Conservation (phyloP, 2,113 vertebrate species). For the Scomber japonicus region DNA sequence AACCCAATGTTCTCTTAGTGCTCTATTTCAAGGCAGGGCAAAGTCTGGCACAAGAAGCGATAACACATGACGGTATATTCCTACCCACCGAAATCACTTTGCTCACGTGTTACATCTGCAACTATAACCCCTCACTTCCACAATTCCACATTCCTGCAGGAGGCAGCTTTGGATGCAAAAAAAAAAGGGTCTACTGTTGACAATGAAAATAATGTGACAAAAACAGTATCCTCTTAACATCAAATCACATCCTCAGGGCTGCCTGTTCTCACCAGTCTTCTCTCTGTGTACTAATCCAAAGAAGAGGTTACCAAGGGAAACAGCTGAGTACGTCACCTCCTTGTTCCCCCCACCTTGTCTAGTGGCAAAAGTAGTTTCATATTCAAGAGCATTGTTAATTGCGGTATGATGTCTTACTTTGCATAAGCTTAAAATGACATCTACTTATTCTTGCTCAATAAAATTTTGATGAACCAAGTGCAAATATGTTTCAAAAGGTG, state of each 20-base stretch:
- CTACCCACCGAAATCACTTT: slow-evolving; percentile 26
- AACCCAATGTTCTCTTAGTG: slow-evolving; percentile 24
- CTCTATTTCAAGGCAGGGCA: slow-evolving; percentile 34
- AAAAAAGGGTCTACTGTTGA: background rate
- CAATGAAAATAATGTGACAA: slow-evolving; percentile 23
- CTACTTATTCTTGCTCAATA: background rate
- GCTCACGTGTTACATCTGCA: background rate
- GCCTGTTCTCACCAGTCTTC: slow-evolving; percentile 10
- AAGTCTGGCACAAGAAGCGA: slow-evolving; percentile 33
- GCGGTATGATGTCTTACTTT: background rate
- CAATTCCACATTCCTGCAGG: background rate
- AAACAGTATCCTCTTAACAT: slow-evolving; percentile 7
- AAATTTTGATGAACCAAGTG: background rate
- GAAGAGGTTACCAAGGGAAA: slow-evolving; percentile 24
- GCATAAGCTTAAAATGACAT: no score
- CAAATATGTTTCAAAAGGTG: background rate
- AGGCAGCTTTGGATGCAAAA: background rate
- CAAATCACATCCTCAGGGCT: slow-evolving; percentile 6
- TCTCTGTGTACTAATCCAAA: slow-evolving; percentile 16
- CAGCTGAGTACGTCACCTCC: slow-evolving; percentile 2
- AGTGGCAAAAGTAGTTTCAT: background rate
- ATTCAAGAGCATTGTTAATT: background rate
- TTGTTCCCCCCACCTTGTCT: background rate
- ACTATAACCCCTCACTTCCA: background rate
- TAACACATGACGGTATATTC: slow-evolving; percentile 14